A percentile compares a stretch with the other conserved stretches of the same genome.
These are phyloP conservation scores for Diadromus collaris DNA, from an alignment of 2,888 invertebrate species.

Conservation along the genomic window DNA sequence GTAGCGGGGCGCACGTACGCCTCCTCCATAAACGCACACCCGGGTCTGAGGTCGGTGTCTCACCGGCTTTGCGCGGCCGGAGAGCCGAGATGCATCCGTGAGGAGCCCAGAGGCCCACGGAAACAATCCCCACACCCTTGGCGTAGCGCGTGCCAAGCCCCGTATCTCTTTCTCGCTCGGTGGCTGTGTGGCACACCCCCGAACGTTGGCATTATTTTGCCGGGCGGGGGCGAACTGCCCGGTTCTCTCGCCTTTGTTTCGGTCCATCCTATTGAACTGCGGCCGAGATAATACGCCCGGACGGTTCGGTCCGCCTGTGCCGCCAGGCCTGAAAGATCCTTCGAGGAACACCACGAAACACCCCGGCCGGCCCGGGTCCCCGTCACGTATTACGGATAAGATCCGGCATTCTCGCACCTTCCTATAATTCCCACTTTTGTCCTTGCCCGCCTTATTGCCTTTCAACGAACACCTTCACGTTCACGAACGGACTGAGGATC, in stretches of 20 bases:
- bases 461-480: conserved; percentile 40
- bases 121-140: conserved; percentile 48
- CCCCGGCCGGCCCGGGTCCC: conserved; percentile 15
- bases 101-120: conserved; percentile 45
- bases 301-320: conserved; percentile 46
- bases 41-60: conserved; percentile 19
- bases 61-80: conserved; percentile 33
- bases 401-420: conserved; percentile 60
- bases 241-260: conserved; percentile 74
- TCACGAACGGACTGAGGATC: neutral
- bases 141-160: conserved; percentile 57
- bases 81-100: conserved; percentile 36
- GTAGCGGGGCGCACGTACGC: conserved; percentile 32
- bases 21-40: conserved; percentile 55
- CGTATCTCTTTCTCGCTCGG: conserved; percentile 75
- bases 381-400: conserved; percentile 61
- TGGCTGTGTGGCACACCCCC: conserved; percentile 58
- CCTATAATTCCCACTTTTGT: conserved; percentile 61
- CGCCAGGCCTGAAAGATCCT: neutral
- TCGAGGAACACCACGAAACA: conserved; percentile 24
- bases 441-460: conserved; percentile 57
- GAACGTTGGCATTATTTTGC: conserved; percentile 78
- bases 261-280: conserved; percentile 77
- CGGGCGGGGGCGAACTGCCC: conserved; percentile 65
- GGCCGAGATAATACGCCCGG: conserved; percentile 75